Evolutionary conservation across 2,797 vertebrate species (phyloP).

Genomic region (Pelochelys cantorii): DNA sequence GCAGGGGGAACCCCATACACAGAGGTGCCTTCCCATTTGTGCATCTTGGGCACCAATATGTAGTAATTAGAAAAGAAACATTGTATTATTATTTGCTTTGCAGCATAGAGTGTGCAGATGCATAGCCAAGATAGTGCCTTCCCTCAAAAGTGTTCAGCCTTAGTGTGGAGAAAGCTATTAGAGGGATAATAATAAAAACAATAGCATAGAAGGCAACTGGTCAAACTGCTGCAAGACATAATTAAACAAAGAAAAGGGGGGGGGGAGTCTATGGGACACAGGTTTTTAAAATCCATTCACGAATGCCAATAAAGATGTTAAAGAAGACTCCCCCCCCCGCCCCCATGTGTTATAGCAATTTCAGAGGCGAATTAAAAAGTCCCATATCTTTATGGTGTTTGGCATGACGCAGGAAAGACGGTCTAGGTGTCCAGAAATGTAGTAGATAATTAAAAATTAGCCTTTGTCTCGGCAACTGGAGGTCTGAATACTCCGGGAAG

Average conservation of each 20-base stretch:
- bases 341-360: neutral
- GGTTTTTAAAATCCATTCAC: neutral
- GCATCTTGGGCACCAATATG: neutral
- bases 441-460: neutral
- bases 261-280: neutral
- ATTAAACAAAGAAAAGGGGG: neutral
- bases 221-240: neutral
- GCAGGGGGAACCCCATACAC: neutral
- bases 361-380: neutral
- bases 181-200: neutral
- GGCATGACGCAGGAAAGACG: neutral
- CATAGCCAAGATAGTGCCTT: neutral
- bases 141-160: neutral
- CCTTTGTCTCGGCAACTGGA: neutral
- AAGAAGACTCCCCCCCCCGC: neutral
- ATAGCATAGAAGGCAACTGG: rapidly evolving
- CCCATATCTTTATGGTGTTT: neutral
- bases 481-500: neutral
- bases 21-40: constrained; percentile 18
- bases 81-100: neutral
- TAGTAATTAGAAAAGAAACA: neutral
- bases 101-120: neutral
- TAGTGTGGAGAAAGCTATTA: neutral
- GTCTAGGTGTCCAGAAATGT: neutral
- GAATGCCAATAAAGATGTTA: neutral